These are phyloP conservation scores for Falco punctatus DNA, from an alignment of 2,113 vertebrate genomes.

Conservation along the genomic window DNA sequence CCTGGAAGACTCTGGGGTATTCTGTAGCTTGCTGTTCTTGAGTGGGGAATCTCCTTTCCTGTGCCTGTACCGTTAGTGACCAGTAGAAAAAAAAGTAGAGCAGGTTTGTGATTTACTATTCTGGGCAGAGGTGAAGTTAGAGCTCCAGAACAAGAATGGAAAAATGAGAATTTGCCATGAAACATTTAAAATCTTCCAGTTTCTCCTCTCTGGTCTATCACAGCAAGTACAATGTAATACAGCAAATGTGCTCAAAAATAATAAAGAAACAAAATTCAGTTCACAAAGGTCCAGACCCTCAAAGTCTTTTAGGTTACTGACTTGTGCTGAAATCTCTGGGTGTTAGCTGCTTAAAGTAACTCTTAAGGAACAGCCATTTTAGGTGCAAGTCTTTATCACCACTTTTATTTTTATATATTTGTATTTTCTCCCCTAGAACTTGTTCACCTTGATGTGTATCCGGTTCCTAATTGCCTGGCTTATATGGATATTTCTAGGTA, in stretches of 20 bases:
- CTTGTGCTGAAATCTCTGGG: neutral
- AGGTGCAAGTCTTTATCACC: neutral
- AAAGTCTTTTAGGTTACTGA: neutral
- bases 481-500: constrained; percentile 97
- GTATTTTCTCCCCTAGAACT: constrained; percentile 81
- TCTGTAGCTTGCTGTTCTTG: neutral
- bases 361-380: neutral
- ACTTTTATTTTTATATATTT: neutral
- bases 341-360: neutral
- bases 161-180: neutral
- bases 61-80: neutral
- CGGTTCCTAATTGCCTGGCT: constrained; percentile 88
- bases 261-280: neutral
- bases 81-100: neutral
- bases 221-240: neutral
- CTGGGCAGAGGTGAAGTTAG: neutral
- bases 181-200: neutral
- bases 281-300: neutral
- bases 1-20: neutral
- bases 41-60: neutral
- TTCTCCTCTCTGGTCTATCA: neutral
- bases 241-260: neutral
- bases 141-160: neutral
- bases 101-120: neutral
- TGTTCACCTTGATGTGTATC: constrained; percentile 87